Conservation (phyloP, 2,888 invertebrate species). For the Caenorhabditis auriculariae region DNA sequence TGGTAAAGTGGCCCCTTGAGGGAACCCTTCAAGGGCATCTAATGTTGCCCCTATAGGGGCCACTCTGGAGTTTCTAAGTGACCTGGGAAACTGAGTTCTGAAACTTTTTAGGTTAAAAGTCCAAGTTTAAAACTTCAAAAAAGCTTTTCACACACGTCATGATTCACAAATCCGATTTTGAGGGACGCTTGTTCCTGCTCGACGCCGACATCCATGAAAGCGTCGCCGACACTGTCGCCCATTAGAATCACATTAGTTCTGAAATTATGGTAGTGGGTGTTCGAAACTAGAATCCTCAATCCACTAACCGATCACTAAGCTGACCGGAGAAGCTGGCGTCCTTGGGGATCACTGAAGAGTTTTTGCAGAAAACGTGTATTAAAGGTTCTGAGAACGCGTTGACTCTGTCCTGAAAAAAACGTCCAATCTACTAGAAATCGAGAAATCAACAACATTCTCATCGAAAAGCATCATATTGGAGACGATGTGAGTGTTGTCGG, state of each 20-base stretch:
- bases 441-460: constrained; percentile 39
- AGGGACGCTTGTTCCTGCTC: constrained; percentile 71
- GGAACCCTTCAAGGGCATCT: too few species aligned
- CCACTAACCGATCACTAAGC: constrained; percentile 8
- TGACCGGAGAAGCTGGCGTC: constrained; percentile 23
- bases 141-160: constrained; percentile 25
- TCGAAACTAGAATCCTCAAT: background rate
- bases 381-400: constrained; percentile 75
- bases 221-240: constrained; percentile 90
- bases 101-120: background rate
- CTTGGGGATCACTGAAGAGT: constrained; percentile 75
- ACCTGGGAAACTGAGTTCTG: too few species aligned
- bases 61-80: too few species aligned
- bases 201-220: constrained; percentile 86
- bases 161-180: constrained; percentile 87
- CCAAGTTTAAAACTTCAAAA: background rate
- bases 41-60: too few species aligned
- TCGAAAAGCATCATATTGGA: constrained; percentile 60
- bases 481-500: constrained; percentile 54
- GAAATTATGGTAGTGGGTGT: background rate
- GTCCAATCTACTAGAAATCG: background rate
- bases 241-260: constrained; percentile 81
- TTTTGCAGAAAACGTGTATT: constrained; percentile 92
- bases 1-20: too few species aligned
- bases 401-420: constrained; percentile 64